phyloP scores from a whole-genome alignment of 2,113 vertebrate genomes.

The Rousettus leschenaultii region DNA sequence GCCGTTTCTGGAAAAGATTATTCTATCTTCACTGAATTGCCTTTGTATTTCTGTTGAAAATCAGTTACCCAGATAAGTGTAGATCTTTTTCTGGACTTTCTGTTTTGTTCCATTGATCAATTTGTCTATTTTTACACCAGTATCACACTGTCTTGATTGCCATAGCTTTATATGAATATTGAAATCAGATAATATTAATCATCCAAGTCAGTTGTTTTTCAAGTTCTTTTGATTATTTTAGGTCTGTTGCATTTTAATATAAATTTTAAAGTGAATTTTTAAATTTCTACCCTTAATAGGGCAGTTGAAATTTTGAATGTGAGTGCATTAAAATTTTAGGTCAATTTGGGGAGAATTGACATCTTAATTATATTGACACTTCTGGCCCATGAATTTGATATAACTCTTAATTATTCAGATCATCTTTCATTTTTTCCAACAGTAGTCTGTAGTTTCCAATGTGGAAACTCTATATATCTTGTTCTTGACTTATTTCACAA shows the following conservation, averaged over 20 bases:
- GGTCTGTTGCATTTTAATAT: neutral
- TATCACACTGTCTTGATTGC: neutral
- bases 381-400: neutral
- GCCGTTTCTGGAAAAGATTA: neutral
- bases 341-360: neutral
- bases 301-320: neutral
- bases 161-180: neutral
- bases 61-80: neutral
- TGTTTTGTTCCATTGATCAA: neutral
- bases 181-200: neutral
- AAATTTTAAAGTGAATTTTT: neutral
- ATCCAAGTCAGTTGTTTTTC: neutral
- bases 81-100: neutral
- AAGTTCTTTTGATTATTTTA: neutral
- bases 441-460: neutral
- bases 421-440: neutral
- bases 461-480: neutral
- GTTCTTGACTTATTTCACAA: neutral
- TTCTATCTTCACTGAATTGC: neutral
- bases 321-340: neutral
- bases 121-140: neutral
- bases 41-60: neutral
- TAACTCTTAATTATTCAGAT: neutral
- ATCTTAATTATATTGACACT: neutral
- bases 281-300: neutral